These are phyloP conservation scores for Amphimallon solstitiale DNA, from an alignment of 2,888 invertebrate species.

Conservation along the genomic window DNA sequence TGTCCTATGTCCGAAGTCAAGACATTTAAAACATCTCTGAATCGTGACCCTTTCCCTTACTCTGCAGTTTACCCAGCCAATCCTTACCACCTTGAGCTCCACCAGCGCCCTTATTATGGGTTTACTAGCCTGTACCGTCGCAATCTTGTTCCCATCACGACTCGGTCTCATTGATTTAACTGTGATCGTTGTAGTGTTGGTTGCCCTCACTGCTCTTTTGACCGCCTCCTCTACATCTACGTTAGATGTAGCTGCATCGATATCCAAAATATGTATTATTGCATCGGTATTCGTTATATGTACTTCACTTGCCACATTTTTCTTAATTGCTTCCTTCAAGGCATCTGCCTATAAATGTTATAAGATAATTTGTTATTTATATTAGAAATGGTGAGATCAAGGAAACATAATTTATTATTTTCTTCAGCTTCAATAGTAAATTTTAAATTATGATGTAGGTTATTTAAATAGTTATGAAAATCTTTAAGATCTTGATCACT, in stretches of 20 bases:
- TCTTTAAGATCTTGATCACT: no score
- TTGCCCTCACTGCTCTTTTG: neutral
- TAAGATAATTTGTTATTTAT: no score
- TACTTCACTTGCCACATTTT: neutral
- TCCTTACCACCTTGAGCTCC: neutral
- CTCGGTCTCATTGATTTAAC: slow-evolving; percentile 1
- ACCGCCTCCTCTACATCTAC: neutral
- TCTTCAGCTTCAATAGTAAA: no score
- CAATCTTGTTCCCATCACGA: neutral
- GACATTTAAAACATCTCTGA: no score
- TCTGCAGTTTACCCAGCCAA: slow-evolving; percentile 4
- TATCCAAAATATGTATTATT: neutral
- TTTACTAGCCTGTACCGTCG: neutral
- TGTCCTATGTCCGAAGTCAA: no score
- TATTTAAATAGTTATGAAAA: no score
- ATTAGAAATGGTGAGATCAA: no score
- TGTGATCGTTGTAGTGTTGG: neutral
- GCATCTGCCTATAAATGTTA: neutral
- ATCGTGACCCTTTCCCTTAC: neutral
- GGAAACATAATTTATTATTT: no score
- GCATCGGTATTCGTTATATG: neutral
- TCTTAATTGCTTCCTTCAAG: neutral
- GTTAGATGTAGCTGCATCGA: neutral
- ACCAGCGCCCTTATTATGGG: neutral
- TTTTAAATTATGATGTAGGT: no score